Conservation (phyloP, 2,888 invertebrate species). For the Drosophila mettleri region DNA sequence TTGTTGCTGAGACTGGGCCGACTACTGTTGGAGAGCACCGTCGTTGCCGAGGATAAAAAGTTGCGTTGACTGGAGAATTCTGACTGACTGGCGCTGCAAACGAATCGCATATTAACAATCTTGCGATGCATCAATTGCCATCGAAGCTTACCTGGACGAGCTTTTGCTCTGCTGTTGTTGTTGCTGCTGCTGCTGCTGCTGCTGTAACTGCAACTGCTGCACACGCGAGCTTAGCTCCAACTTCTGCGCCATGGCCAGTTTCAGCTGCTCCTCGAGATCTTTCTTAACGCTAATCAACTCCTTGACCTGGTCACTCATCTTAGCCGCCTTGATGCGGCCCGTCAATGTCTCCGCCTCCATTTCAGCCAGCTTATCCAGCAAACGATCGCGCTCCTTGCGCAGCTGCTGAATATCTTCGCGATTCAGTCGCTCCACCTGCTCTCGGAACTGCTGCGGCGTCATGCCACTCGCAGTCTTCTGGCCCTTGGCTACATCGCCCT, state of each 20-base stretch:
- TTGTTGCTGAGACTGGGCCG: constrained; percentile 52
- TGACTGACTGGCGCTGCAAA: constrained; percentile 75
- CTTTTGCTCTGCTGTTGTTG: constrained; percentile 81
- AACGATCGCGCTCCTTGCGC: constrained; percentile 90
- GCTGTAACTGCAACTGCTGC: constrained; percentile 86
- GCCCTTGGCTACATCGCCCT: constrained; percentile 48
- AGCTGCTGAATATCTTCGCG: constrained; percentile 87
- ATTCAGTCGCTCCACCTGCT: constrained; percentile 82
- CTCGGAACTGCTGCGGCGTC: constrained; percentile 82
- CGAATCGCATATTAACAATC: neutral
- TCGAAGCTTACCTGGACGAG: constrained; percentile 81
- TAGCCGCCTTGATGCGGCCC: constrained; percentile 88
- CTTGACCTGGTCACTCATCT: constrained; percentile 88
- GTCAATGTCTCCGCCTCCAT: constrained; percentile 91
- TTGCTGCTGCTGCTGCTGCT: constrained; percentile 60
- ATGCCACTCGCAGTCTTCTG: constrained; percentile 61
- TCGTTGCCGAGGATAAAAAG: constrained; percentile 82
- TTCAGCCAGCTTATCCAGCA: constrained; percentile 91
- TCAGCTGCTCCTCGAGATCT: constrained; percentile 87
- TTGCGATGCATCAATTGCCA: neutral
- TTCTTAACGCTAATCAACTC: constrained; percentile 87
- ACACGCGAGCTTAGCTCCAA: constrained; percentile 87
- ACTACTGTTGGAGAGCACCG: constrained; percentile 80
- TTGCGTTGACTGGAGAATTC: constrained; percentile 83
- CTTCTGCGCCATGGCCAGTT: constrained; percentile 86